Evolutionary conservation across 2,888 invertebrate species (phyloP).

Genomic region (Autographa pulchrina): DNA sequence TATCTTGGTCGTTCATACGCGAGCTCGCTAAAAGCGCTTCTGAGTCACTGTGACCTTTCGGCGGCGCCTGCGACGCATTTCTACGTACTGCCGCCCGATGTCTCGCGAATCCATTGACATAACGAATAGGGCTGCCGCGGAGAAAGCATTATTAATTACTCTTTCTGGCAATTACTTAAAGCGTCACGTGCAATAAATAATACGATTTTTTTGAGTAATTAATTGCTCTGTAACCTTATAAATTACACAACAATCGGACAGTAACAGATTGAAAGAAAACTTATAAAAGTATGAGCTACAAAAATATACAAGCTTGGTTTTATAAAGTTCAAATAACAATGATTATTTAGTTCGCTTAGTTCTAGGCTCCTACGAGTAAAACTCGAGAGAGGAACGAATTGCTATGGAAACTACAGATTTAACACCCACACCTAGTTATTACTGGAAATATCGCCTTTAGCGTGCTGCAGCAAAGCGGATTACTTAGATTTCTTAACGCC

Average conservation of each 20-base stretch:
- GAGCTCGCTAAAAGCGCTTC: slow-evolving; percentile 39
- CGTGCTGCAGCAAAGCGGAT: neutral
- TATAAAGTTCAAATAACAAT: neutral
- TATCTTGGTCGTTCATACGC: slow-evolving; percentile 25
- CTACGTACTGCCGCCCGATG: slow-evolving; percentile 65
- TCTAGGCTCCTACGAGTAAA: slow-evolving; percentile 5
- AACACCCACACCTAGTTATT: slow-evolving; percentile 26
- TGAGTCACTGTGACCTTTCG: slow-evolving; percentile 63
- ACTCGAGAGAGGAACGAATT: slow-evolving; percentile 26
- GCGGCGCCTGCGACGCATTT: slow-evolving; percentile 70
- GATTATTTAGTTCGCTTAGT: neutral
- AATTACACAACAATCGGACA: neutral
- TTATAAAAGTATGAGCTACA: neutral
- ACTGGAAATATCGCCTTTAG: slow-evolving; percentile 30
- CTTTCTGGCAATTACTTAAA: slow-evolving; percentile 29
- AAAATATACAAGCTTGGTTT: neutral
- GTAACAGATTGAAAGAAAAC: neutral
- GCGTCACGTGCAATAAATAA: slow-evolving; percentile 16
- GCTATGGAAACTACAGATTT: slow-evolving; percentile 34
- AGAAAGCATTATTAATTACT: slow-evolving; percentile 48
- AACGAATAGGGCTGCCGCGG: slow-evolving; percentile 66
- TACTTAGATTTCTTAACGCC: neutral
- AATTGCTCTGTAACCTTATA: neutral
- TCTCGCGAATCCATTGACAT: slow-evolving; percentile 72
- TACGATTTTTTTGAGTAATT: slow-evolving; percentile 7